A percentile compares a stretch with the other conserved stretches of the same genome.
These are phyloP conservation scores for Lysandra coridon DNA, from an alignment of 2,888 invertebrate species.

Conservation along the genomic window DNA sequence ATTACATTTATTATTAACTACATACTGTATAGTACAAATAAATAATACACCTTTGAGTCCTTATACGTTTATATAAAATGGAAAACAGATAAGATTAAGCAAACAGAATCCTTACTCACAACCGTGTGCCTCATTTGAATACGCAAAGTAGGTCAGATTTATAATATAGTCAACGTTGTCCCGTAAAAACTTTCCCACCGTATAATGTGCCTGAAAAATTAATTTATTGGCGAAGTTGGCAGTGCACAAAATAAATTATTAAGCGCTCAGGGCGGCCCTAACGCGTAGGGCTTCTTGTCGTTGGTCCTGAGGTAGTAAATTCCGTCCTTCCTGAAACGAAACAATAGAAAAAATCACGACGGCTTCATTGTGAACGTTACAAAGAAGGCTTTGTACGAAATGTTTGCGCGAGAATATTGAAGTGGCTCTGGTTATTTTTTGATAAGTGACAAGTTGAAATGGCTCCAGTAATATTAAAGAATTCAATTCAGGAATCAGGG, in stretches of 20 bases:
- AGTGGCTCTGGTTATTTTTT: constrained; percentile 44
- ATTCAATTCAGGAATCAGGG: not conserved
- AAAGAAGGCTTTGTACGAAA: constrained; percentile 33
- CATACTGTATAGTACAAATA: not conserved
- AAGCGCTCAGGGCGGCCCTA: constrained; percentile 56
- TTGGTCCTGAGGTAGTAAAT: constrained; percentile 79
- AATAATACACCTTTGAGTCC: not conserved
- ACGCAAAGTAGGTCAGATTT: constrained; percentile 40
- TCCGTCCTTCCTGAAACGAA: constrained; percentile 76
- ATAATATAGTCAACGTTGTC: constrained; percentile 41
- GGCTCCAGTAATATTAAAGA: not conserved
- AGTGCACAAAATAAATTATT: constrained; percentile 38
- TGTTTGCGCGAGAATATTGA: constrained; percentile 33
- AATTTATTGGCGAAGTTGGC: constrained; percentile 64
- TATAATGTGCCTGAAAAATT: constrained; percentile 58
- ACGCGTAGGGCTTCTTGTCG: constrained; percentile 74
- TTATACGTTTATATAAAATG: constrained; percentile 2
- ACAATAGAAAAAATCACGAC: constrained; percentile 52
- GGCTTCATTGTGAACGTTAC: constrained; percentile 31
- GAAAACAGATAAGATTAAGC: not conserved
- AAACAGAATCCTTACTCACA: constrained; percentile 4
- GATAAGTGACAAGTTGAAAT: constrained; percentile 52
- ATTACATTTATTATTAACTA: not conserved
- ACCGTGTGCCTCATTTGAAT: constrained; percentile 29
- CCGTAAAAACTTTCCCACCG: constrained; percentile 49